phyloP scores from a whole-genome alignment of 1,140 invertebrate species.

The Bombus fervidus region DNA sequence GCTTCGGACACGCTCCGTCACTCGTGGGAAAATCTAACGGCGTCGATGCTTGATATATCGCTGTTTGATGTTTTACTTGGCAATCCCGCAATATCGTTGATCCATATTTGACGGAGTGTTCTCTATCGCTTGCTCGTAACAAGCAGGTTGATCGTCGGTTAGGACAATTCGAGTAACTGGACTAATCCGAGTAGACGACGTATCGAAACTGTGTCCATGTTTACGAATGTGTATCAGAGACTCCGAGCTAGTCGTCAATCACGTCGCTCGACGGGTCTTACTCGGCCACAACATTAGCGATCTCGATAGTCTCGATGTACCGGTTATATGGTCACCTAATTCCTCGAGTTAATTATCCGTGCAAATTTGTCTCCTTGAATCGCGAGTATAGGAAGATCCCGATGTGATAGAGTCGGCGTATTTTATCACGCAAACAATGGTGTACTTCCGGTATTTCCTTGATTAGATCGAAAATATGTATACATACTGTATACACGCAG shows the following conservation, averaged over 20 bases:
- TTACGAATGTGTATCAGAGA: slow-evolving; percentile 41
- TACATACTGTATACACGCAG: too few species aligned
- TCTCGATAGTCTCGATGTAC: slow-evolving; percentile 51
- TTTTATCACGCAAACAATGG: neutral
- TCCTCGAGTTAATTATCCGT: slow-evolving; percentile 52
- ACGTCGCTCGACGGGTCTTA: slow-evolving; percentile 45
- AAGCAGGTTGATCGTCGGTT: slow-evolving; percentile 36
- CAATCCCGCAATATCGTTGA: neutral
- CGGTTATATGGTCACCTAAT: slow-evolving; percentile 3
- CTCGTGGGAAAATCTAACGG: neutral
- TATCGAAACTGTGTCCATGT: slow-evolving; percentile 20
- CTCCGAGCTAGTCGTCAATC: slow-evolving; percentile 54
- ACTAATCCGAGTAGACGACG: slow-evolving; percentile 18
- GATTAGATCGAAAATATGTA: neutral
- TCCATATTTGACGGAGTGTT: neutral
- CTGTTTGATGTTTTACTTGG: neutral
- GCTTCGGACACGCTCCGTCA: neutral
- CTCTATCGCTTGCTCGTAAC: slow-evolving; percentile 26
- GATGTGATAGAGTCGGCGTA: neutral
- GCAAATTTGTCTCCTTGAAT: slow-evolving; percentile 2
- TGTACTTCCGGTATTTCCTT: neutral
- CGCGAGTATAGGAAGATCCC: neutral
- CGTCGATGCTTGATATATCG: too few species aligned
- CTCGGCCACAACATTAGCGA: slow-evolving; percentile 47
- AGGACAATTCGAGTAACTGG: slow-evolving; percentile 41